These are phyloP conservation scores for Lophochroa leadbeateri DNA, from an alignment of 2,113 vertebrate genomes.

Conservation along the genomic window DNA sequence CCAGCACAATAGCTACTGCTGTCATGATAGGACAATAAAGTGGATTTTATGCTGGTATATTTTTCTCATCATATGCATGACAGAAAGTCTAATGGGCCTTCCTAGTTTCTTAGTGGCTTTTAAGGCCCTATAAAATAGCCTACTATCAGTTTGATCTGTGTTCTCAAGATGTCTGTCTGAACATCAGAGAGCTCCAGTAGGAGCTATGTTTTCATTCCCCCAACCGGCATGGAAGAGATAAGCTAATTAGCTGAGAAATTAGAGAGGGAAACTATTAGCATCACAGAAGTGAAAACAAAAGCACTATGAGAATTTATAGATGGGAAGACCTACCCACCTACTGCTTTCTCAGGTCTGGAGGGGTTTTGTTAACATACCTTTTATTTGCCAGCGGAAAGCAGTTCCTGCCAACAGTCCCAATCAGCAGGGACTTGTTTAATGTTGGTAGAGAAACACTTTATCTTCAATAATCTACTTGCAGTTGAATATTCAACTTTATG, in stretches of 20 bases:
- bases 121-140: constrained; percentile 76
- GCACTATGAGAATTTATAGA: not conserved
- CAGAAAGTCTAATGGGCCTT: constrained; percentile 93
- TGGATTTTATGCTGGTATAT: constrained; percentile 80
- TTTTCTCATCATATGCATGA: constrained; percentile 85
- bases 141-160: constrained; percentile 78
- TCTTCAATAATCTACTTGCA: not conserved
- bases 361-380: not conserved
- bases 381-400: not conserved
- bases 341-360: not conserved
- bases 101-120: constrained; percentile 87
- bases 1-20: constrained; percentile 81
- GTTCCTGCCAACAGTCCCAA: not conserved
- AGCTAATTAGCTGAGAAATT: constrained; percentile 85
- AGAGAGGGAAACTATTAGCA: constrained; percentile 75
- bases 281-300: constrained; percentile 11
- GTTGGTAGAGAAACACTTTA: not conserved
- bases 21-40: constrained; percentile 82
- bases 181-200: constrained; percentile 74
- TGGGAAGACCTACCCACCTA: not conserved
- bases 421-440: not conserved
- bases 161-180: constrained; percentile 79
- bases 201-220: constrained; percentile 84
- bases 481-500: not conserved
- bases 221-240: constrained; percentile 76